Conservation (phyloP, 2,888 invertebrate genomes). For the Eubasilissa splendida region DNA sequence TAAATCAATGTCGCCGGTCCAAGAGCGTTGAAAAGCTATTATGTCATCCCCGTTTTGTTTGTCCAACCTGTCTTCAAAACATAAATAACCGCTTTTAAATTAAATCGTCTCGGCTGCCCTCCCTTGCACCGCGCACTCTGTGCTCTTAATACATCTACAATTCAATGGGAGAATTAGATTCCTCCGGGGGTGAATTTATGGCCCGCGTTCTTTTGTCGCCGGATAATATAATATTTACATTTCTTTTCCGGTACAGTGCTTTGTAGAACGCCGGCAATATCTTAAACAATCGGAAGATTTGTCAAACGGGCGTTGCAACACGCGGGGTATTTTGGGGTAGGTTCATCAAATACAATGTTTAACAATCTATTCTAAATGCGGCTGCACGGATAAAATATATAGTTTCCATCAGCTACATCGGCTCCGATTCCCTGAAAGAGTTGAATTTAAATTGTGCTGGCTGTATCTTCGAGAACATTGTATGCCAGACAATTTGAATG, state of each 20-base stretch:
- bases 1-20: background rate
- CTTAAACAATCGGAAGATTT: background rate
- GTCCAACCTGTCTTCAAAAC: slow-evolving; percentile 17
- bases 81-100: slow-evolving; percentile 32
- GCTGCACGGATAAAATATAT: too few species aligned
- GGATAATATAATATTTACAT: background rate
- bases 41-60: background rate
- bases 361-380: too few species aligned
- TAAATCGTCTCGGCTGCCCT: background rate
- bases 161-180: slow-evolving; percentile 17
- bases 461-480: too few species aligned
- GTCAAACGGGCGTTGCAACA: background rate
- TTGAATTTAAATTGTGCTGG: too few species aligned
- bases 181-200: slow-evolving; percentile 12
- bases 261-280: background rate
- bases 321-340: background rate
- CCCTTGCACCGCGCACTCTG: background rate
- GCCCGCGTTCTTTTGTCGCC: background rate
- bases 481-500: too few species aligned
- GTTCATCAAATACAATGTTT: too few species aligned
- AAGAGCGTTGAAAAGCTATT: slow-evolving; percentile 22
- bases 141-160: slow-evolving; percentile 8
- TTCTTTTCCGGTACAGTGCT: background rate
- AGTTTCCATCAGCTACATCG: too few species aligned
- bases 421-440: too few species aligned